Conservation (phyloP, 2,797 vertebrate genomes). For the Diceros bicornis region DNA sequence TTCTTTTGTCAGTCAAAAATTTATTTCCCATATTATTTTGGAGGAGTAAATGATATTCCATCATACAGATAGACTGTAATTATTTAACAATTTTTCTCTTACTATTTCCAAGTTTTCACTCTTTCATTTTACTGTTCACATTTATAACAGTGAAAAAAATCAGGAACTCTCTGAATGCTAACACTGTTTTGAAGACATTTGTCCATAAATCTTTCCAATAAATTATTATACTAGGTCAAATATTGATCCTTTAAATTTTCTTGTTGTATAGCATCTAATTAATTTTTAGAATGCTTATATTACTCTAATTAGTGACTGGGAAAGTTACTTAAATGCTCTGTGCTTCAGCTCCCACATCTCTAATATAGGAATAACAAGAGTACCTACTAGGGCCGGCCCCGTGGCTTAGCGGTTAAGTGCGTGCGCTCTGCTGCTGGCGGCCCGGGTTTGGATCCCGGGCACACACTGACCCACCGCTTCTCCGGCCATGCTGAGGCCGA, state of each 20-base stretch:
- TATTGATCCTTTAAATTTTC: background rate
- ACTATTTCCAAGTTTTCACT: background rate
- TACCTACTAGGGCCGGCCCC: background rate
- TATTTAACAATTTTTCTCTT: background rate
- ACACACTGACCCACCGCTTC: no score
- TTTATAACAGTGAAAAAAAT: background rate
- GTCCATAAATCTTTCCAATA: background rate
- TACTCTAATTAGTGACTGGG: background rate
- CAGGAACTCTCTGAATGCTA: background rate
- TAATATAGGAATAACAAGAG: background rate
- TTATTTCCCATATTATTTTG: background rate
- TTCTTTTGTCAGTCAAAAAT: background rate
- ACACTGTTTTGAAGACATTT: background rate
- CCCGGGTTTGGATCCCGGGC: no score
- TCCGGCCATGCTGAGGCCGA: no score
- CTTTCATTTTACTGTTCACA: conserved; percentile 9
- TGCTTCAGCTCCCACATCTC: background rate
- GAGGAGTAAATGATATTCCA: background rate
- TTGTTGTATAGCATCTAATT: background rate
- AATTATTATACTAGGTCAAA: background rate
- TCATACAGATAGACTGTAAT: background rate
- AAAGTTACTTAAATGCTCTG: background rate
- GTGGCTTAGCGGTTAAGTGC: no score
- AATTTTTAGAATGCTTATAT: background rate
- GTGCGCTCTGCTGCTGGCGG: no score